These are phyloP conservation scores for Machaerirhynchus nigripectus DNA, from an alignment of 2,113 vertebrate genomes.

Conservation along the genomic window DNA sequence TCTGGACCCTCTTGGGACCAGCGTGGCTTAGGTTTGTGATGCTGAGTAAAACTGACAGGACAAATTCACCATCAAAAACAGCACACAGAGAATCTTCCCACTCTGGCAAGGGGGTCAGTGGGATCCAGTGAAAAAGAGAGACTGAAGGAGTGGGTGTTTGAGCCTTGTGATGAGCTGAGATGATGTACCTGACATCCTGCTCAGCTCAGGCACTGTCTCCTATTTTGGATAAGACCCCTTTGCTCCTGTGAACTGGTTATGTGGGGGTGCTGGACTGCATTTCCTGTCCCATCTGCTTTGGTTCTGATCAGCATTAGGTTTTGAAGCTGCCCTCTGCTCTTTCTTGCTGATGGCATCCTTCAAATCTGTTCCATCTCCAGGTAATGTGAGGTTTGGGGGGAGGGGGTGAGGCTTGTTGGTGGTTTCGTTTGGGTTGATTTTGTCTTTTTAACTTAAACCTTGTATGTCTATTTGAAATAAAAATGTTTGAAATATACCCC, in stretches of 20 bases:
- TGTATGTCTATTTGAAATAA: background rate
- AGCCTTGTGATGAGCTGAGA: background rate
- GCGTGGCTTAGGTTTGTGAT: background rate
- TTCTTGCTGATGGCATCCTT: background rate
- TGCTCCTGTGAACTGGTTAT: background rate
- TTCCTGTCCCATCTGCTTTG: background rate
- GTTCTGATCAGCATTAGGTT: background rate
- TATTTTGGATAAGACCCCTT: background rate
- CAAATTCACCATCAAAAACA: background rate
- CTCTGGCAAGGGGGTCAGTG: background rate
- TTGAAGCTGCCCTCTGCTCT: background rate
- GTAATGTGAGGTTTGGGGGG: background rate
- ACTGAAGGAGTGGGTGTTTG: background rate
- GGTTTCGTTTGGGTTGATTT: background rate
- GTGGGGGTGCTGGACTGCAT: background rate
- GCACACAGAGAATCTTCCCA: background rate
- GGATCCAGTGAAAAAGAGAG: background rate
- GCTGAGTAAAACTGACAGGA: background rate
- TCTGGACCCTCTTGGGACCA: background rate
- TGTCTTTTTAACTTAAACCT: background rate
- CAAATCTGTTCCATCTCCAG: background rate
- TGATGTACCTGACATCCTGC: background rate
- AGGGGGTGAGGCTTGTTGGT: accelerated
- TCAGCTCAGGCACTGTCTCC: background rate
- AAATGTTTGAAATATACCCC: background rate